Evolutionary conservation across 1,140 invertebrate genomes (phyloP).

Genomic region (Sinonovacula constricta): DNA sequence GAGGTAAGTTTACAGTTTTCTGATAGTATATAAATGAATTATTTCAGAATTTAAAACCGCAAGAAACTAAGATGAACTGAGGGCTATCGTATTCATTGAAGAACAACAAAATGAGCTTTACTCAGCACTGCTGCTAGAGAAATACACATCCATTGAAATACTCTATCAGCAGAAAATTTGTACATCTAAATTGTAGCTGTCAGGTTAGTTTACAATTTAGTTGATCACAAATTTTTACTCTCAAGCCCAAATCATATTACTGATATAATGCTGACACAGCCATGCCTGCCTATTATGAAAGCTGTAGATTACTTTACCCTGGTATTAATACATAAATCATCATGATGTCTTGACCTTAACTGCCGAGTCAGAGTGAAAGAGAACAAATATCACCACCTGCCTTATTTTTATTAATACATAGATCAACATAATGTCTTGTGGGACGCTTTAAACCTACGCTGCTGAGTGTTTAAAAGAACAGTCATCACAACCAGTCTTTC

Average conservation of each 20-base stretch:
- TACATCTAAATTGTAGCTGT: neutral
- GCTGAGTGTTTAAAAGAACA: neutral
- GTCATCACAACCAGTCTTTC: neutral
- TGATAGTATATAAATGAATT: neutral
- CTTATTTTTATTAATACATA: conserved; percentile 1
- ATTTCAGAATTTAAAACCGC: neutral
- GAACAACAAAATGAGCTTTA: conserved; percentile 1
- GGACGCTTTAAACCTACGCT: neutral
- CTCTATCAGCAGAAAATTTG: neutral
- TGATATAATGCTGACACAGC: neutral
- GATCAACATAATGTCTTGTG: neutral
- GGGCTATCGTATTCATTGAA: neutral
- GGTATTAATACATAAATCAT: neutral
- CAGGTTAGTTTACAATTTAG: conserved; percentile 1
- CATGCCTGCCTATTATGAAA: neutral
- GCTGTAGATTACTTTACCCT: neutral
- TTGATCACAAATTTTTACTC: neutral
- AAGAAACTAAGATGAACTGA: conserved; percentile 1
- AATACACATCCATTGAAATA: neutral
- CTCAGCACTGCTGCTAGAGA: neutral
- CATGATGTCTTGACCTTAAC: neutral
- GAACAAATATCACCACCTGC: neutral
- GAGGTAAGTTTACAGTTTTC: conserved; percentile 1
- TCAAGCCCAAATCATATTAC: neutral
- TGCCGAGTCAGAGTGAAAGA: neutral